Evolutionary conservation across 2,113 vertebrate species (phyloP).

Genomic region (Cavia porcellus): DNA sequence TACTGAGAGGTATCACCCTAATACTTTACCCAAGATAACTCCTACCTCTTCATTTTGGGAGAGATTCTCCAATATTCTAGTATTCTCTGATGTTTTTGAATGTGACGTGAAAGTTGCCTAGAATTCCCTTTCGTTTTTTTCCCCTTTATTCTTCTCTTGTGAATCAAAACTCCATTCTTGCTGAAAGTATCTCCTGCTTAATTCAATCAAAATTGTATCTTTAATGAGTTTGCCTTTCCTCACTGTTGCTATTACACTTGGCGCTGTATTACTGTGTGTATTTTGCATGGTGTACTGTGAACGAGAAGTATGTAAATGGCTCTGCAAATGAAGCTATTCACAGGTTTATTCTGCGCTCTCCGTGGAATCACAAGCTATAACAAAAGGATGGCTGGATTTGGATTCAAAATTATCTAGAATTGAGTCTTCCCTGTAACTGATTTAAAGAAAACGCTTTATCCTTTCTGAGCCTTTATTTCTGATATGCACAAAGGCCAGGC

Average conservation of each 20-base stretch:
- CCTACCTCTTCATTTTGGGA: not conserved
- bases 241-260: not conserved
- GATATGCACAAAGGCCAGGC: not conserved
- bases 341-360: not conserved
- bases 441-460: not conserved
- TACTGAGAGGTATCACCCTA: not conserved
- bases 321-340: not conserved
- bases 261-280: not conserved
- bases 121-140: not conserved
- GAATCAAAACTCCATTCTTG: not conserved
- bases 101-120: not conserved
- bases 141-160: not conserved
- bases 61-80: not conserved
- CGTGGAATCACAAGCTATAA: not conserved
- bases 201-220: not conserved
- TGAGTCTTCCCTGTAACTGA: not conserved
- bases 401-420: not conserved
- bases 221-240: not conserved
- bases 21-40: not conserved
- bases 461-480: not conserved
- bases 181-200: not conserved
- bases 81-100: not conserved
- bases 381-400: not conserved
- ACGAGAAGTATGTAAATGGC: not conserved
- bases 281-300: not conserved